Base-by-base conservation (phyloP, 2,113 vertebrate genomes). In the Arvicanthis niloticus region DNA sequence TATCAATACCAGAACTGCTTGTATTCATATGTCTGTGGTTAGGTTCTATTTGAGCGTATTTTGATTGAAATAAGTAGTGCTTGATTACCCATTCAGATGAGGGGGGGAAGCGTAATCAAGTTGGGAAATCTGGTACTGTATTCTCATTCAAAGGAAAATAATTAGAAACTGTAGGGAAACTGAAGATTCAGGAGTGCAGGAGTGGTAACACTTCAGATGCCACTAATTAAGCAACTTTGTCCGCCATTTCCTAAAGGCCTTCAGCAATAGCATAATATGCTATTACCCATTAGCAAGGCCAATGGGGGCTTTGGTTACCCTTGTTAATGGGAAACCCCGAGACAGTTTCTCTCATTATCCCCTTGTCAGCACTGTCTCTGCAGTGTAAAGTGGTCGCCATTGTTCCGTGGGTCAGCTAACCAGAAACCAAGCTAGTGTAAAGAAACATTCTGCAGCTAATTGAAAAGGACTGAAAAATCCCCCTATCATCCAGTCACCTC, bases 311-410 rank as follows among this genome's bases (percentile, higher is more conserved):
- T 98, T 98, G 98, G 98, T 97, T 99, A 98, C 97, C 98, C 97
- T 99, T 98, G 98, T 98, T 99, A 99, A 98, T 98, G 98, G 98
- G 98, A 98, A 98, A 98, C 98, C 98, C 97, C 97, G 97, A 98
- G 98, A 98, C 98, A 98, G 98, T 99, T 98, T 98, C 98, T 98
- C 98, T 99, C 99, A 99, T 99, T 99, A 99, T 99, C 98, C 98
- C 98, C 97, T 98, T 98, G 98, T 98, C 98, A 98, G 98, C 98
- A 95, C 96, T 97, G 98, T 98, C 98, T 98, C 97, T 96, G 97
- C 98, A 85, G 97, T 98, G 98, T 97, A 98, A 99, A 98, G 98
- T 97, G 97, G 97, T 96, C 97, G 94, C 98, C 98, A 99, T 99
- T 98, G 98, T 99, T 98, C 98, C 95, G 92, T 98, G 98, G 98